Percentiles rank a stretch among this genome's conserved stretches.
Evolutionary conservation across 2,797 vertebrate species (phyloP).

Genomic region (Enteromius anoplus): DNA sequence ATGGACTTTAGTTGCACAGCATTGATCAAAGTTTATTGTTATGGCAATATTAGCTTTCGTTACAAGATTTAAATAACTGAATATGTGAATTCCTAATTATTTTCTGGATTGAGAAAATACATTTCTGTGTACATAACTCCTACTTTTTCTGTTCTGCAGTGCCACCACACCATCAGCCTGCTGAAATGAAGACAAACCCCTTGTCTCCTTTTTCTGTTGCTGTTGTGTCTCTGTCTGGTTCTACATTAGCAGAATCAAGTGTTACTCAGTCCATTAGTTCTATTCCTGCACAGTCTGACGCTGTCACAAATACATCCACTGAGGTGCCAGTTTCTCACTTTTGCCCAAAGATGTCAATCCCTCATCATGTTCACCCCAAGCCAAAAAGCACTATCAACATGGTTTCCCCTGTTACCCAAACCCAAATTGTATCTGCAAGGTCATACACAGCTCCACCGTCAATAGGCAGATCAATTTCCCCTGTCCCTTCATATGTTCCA

Average conservation of each 20-base stretch:
- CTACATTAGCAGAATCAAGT: conserved; percentile 50
- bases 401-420: conserved; percentile 74
- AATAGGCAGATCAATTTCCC: conserved; percentile 49
- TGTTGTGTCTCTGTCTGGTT: conserved; percentile 20
- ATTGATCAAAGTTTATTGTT: neutral
- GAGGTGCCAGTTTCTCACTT: conserved; percentile 40
- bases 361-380: conserved; percentile 71
- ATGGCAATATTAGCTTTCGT: neutral
- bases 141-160: conserved; percentile 59
- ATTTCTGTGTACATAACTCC: neutral
- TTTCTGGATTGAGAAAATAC: neutral
- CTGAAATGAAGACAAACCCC: conserved; percentile 61
- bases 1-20: neutral
- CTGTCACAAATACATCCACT: conserved; percentile 27
- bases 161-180: conserved; percentile 51
- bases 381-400: conserved; percentile 76
- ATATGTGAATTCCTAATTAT: neutral
- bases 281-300: conserved; percentile 30
- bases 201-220: conserved; percentile 33
- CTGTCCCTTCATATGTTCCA: conserved; percentile 67
- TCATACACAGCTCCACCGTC: conserved; percentile 39
- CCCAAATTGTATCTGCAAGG: conserved; percentile 50
- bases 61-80: neutral
- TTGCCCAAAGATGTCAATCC: conserved; percentile 63
- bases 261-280: conserved; percentile 36